Evolutionary conservation across 2,113 vertebrate species (phyloP), one percentile per base, ranked within the genome.

Genomic region (Sander vitreus): DNA sequence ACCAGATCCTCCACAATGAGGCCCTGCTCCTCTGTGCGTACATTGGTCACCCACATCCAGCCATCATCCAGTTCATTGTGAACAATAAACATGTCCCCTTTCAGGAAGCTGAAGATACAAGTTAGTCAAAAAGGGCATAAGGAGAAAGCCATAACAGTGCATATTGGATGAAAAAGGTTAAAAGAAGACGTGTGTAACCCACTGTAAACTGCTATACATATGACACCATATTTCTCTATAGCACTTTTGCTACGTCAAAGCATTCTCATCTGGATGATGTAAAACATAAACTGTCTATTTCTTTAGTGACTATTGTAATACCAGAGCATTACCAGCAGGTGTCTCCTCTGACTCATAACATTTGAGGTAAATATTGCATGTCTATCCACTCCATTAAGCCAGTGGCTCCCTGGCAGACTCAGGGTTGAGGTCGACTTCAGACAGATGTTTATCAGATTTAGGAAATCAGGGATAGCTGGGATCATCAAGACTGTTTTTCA

Each of bases 1-100:
- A 99, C 97, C 33, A 99, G 93, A 87, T 99, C 98, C 91, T 99
- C 97, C 75, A 99, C 98, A 80, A 99, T 99, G 86, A 99, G 98
- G 76, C 98, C 98, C 91, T 99, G 97, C 77, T 99, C 98, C 91
- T 98, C 97, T 59, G 98, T 99, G 73, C 98, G 95, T 36, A 99
- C 96, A 63, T 99, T 99, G 87, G 97, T 97, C 85, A 99, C 98
- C 98, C 98, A 99, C 97, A 99, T 98, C 98, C 98, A 99, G 81
- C 98, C 98, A 92, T 99, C 98, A 76, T 99, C 98, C 93, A 99
- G 95, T 92, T 98, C 98, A 10, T 99, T 99, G 93, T 99, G 98
- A 93, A 99, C 98, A 93, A 99, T 99, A 95, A 99, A 99, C 97
- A 99, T 99, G 91, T 99, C 98, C 93, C 97, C 98, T 97, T 99